Percentiles rank a stretch among this genome's conserved stretches.
These are phyloP conservation scores for Sclerurus mexicanus DNA, from an alignment of 2,113 vertebrate species.

Conservation along the genomic window DNA sequence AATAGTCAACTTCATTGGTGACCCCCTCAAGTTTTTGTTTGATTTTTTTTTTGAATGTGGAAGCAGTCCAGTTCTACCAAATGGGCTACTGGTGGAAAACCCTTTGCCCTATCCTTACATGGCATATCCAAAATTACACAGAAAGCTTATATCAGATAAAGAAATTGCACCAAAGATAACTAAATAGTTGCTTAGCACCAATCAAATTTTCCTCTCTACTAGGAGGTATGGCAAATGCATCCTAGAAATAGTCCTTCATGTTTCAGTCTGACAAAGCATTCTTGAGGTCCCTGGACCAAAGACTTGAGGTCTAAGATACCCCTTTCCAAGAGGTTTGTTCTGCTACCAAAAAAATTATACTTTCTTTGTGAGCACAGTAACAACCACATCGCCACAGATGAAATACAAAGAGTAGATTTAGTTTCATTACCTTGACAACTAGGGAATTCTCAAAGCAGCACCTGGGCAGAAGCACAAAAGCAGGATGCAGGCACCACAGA, in stretches of 20 bases:
- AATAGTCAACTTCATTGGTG: background rate
- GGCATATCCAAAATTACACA: background rate
- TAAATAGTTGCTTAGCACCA: background rate
- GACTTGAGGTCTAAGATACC: background rate
- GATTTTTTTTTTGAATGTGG: background rate
- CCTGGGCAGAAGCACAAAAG: too few relatives aligned
- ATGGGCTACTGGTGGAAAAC: background rate
- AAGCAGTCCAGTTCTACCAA: background rate
- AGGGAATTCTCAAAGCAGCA: background rate
- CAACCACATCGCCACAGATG: background rate
- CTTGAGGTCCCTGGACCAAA: background rate
- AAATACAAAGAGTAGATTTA: background rate
- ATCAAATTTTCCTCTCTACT: background rate
- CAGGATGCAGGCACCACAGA: fast-evolving
- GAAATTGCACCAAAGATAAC: background rate
- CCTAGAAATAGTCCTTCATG: background rate
- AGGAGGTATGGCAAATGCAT: background rate
- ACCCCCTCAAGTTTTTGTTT: too few relatives aligned
- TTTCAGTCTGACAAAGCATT: background rate
- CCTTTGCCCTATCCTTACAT: background rate
- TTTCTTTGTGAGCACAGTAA: background rate
- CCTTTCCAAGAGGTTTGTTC: background rate
- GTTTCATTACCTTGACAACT: background rate
- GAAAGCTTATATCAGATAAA: background rate
- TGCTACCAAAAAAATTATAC: background rate